phyloP scores from a whole-genome alignment of 2,888 invertebrate species.

The Sialis lutaria region DNA sequence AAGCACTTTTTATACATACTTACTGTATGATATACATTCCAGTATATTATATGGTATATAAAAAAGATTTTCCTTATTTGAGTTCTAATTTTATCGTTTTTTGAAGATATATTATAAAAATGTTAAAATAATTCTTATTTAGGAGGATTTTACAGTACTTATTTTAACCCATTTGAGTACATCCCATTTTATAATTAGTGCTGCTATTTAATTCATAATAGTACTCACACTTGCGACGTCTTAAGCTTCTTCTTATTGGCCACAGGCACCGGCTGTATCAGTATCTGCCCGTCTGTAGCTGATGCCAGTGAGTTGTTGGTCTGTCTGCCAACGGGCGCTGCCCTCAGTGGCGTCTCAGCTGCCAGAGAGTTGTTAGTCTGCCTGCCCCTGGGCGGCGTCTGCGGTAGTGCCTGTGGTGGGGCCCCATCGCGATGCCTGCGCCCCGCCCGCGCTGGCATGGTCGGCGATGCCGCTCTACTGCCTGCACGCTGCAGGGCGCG shows the following conservation, averaged over 20 bases:
- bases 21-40: too few relatives aligned
- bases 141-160: too few relatives aligned
- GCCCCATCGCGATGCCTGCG: conserved; percentile 61
- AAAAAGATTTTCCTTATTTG: too few relatives aligned
- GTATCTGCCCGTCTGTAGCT: conserved; percentile 58
- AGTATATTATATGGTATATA: too few relatives aligned
- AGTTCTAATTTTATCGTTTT: too few relatives aligned
- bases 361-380: conserved; percentile 54
- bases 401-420: conserved; percentile 25
- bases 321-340: conserved; percentile 42
- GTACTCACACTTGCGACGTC: conserved; percentile 48
- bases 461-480: conserved; percentile 35
- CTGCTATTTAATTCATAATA: too few relatives aligned
- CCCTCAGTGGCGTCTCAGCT: conserved; percentile 7
- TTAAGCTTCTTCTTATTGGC: conserved; percentile 36
- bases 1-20: too few relatives aligned
- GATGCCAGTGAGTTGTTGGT: conserved; percentile 76
- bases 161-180: too few relatives aligned
- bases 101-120: too few relatives aligned
- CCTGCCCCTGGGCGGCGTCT: conserved; percentile 32
- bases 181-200: too few relatives aligned
- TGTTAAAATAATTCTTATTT: too few relatives aligned
- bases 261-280: conserved; percentile 38
- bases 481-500: conserved; percentile 4
- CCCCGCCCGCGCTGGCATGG: conserved; percentile 6